These are phyloP conservation scores for Reticulitermes lucifugus DNA, from an alignment of 2,888 invertebrate genomes.

Conservation along the genomic window DNA sequence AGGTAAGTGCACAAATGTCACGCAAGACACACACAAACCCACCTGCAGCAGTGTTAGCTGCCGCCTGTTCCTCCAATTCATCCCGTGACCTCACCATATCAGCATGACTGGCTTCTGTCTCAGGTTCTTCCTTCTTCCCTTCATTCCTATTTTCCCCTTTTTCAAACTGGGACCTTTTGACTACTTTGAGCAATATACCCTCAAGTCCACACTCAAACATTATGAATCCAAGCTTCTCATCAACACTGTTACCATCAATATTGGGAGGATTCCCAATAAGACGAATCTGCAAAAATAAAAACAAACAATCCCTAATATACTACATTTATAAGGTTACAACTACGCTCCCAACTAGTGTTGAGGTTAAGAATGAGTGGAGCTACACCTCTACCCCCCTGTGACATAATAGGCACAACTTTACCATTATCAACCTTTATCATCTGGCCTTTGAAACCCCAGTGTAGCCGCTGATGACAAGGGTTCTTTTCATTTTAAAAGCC, in stretches of 20 bases:
- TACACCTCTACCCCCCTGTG: too few relatives aligned
- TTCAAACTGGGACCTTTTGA: constrained; percentile 81
- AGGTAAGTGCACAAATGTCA: neutral
- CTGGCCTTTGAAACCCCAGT: too few relatives aligned
- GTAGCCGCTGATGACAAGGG: too few relatives aligned
- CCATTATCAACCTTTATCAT: too few relatives aligned
- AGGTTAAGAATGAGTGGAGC: too few relatives aligned
- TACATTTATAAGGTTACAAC: too few relatives aligned
- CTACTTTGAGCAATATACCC: constrained; percentile 84
- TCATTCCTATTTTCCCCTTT: constrained; percentile 74
- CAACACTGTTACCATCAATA: constrained; percentile 56
- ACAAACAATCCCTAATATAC: too few relatives aligned
- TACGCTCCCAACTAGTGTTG: too few relatives aligned
- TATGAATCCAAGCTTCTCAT: constrained; percentile 86
- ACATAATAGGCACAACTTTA: too few relatives aligned
- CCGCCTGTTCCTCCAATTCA: constrained; percentile 59
- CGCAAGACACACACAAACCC: neutral
- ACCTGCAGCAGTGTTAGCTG: constrained; percentile 4
- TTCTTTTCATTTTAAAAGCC: too few relatives aligned
- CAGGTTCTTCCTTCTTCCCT: constrained; percentile 52
- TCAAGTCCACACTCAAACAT: constrained; percentile 98
- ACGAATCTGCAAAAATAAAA: constrained; percentile 17
- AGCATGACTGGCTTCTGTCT: constrained; percentile 64
- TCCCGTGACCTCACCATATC: constrained; percentile 63
- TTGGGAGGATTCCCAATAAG: constrained; percentile 34